Evolutionary conservation across 2,888 invertebrate genomes (phyloP).

Genomic region (Oscheius myriophilus): DNA sequence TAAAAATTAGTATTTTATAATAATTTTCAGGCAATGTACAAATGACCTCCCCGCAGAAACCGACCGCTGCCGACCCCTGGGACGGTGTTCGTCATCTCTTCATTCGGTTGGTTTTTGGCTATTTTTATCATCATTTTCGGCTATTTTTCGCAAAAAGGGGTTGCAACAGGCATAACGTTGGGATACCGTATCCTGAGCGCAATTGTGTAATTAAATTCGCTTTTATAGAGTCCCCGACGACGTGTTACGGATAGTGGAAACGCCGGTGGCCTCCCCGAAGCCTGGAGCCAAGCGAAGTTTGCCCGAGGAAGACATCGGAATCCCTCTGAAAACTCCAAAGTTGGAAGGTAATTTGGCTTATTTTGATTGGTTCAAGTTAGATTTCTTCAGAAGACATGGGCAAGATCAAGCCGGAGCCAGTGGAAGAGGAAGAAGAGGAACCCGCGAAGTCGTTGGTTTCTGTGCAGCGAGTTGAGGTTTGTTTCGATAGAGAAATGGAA

Average conservation of each 20-base stretch:
- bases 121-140: neutral
- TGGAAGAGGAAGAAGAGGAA: neutral
- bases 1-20: no score
- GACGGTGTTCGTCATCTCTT: neutral
- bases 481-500: no score
- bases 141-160: neutral
- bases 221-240: constrained; percentile 24
- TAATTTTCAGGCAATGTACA: no score
- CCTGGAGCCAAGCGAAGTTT: neutral
- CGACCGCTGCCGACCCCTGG: constrained; percentile 9
- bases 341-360: no score
- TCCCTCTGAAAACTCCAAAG: neutral
- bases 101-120: constrained; percentile 4
- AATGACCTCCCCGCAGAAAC: no score
- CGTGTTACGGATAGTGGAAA: neutral
- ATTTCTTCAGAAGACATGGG: no score
- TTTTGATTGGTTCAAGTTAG: no score
- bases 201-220: neutral
- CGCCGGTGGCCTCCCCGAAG: neutral
- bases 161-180: neutral
- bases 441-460: no score
- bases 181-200: neutral
- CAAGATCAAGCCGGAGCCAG: neutral
- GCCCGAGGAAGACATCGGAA: neutral
- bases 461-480: no score